phyloP scores from a whole-genome alignment of 2,113 vertebrate genomes.

The Burhinus oedicnemus region DNA sequence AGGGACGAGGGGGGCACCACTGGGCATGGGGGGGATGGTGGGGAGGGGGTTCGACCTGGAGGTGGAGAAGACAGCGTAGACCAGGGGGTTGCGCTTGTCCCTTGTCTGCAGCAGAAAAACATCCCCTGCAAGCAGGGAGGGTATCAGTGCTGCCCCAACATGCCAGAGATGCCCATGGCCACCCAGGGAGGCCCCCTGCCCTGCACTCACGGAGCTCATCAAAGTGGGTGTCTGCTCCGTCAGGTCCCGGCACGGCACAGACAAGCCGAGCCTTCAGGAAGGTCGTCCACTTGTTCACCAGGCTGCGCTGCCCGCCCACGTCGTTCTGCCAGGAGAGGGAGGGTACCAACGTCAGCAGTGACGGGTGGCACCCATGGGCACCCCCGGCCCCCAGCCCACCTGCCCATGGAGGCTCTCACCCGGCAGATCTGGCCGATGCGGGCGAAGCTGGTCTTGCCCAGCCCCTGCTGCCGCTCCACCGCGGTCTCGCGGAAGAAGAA shows the following conservation, averaged over 20 bases:
- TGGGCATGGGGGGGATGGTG: accelerated
- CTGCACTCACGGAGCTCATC: conserved; percentile 91
- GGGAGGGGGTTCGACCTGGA: conserved; percentile 82
- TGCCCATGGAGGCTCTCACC: conserved; percentile 66
- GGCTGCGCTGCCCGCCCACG: conserved; percentile 91
- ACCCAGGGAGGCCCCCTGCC: accelerated
- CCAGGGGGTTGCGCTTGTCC: conserved; percentile 90
- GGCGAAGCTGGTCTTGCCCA: conserved; percentile 88
- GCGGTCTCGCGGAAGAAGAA: conserved; percentile 97
- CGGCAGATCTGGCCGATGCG: conserved; percentile 94
- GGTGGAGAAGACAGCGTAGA: conserved; percentile 92
- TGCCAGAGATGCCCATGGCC: neutral
- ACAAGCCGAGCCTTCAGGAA: conserved; percentile 95
- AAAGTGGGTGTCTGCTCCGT: conserved; percentile 91
- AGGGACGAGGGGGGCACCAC: neutral
- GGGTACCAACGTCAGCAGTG: neutral
- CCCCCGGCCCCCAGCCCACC: neutral
- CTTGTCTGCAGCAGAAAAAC: conserved; percentile 91
- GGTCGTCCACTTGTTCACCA: conserved; percentile 98
- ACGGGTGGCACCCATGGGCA: accelerated
- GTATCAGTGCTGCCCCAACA: accelerated
- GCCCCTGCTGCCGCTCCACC: conserved; percentile 85
- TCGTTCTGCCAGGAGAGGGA: conserved; percentile 83
- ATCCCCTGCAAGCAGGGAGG: conserved; percentile 78
- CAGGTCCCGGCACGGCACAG: conserved; percentile 86